Percentiles rank a stretch among this genome's conserved stretches.
Evolutionary conservation across 2,113 vertebrate species (phyloP).

Genomic region (Poecilia latipinna): DNA sequence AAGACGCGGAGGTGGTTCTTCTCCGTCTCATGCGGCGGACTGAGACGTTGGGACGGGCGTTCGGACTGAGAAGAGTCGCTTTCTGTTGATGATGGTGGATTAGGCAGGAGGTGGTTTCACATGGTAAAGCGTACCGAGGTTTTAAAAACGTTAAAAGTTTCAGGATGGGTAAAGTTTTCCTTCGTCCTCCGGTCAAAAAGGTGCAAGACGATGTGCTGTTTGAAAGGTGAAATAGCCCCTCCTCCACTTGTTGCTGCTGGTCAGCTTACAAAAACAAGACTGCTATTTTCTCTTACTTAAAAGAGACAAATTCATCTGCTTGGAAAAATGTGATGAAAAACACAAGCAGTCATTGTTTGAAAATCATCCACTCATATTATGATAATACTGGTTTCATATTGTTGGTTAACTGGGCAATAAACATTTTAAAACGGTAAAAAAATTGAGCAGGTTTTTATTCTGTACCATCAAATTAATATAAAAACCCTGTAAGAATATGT

Average conservation of each 20-base stretch:
- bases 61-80: conserved; percentile 82
- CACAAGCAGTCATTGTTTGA: background rate
- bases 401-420: background rate
- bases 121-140: background rate
- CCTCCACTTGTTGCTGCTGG: background rate
- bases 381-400: background rate
- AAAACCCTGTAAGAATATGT: background rate
- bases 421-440: background rate
- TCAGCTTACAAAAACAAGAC: background rate
- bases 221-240: background rate
- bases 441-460: background rate
- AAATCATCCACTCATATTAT: background rate
- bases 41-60: conserved; percentile 66
- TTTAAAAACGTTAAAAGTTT: background rate
- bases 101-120: background rate
- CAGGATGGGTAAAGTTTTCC: background rate
- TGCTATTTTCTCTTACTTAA: background rate
- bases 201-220: background rate
- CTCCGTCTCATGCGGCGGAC: conserved; percentile 32
- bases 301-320: background rate
- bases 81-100: conserved; percentile 83
- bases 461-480: background rate
- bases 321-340: background rate
- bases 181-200: background rate
- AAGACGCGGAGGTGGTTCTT: conserved; percentile 34